Evolutionary conservation across 2,797 vertebrate genomes (phyloP), one percentile per base, ranked within the genome.

Genomic region (Sebastolobus alascanus): DNA sequence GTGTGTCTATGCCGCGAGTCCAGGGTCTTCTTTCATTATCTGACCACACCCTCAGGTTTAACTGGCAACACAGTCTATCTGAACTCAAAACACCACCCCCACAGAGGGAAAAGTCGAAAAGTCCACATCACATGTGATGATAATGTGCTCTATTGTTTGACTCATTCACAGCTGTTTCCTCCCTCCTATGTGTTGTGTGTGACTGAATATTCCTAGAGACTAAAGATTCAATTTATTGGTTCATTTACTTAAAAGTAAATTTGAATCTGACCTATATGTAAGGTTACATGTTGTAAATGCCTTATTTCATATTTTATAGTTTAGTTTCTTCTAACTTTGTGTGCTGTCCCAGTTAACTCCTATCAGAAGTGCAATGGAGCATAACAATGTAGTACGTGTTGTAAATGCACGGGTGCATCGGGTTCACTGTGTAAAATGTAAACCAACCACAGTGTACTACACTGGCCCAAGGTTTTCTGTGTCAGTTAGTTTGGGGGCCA

Each of bases 71-170:
- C 29, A 10, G 38, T 60, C 16, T 33, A 35, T 35, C 59, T n/a
- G 4, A 16, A 61, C 46, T 18, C 59, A 11, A 37, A 56, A 38
- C 4, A 29, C 12, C 4, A 55, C 33, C n/a, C n/a, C 27, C 20
- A 20, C 46, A 69, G 31, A 73, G 65, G 61, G 33, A 43, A 80
- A 87, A 68, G 78, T 85, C 8, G n/a, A n/a, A n/a, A n/a, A n/a
- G n/a, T n/a, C n/a, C 61, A 73, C 31, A 3, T 31, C 29, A 8
- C 6, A 7, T 59, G 20, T 37, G 20, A 2, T 27, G 27, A 59
- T 22, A 6, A 25, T 18, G 8, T 35, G 46, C 22, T 52, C 5
- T 18, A 2, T 14, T 6, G 16, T 13, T 72, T 35, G 2, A n/a
- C 35, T 33, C 27, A 43, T 68, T 46, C n/a, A 59, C 27, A 20